Conservation (phyloP, 2,888 invertebrate genomes). For the Campoplex nolae region DNA sequence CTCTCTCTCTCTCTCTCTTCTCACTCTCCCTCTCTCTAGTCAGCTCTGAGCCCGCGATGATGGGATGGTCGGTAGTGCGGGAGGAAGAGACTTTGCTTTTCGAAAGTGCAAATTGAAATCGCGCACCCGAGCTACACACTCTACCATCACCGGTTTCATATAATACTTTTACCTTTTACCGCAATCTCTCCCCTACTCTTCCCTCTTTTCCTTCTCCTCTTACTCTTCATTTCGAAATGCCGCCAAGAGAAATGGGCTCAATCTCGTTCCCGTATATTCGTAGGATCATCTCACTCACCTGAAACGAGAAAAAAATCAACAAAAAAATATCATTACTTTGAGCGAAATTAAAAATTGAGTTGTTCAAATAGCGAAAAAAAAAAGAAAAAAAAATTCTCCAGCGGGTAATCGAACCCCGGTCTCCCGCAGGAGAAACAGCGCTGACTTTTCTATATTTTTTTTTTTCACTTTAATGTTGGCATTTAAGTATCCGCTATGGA, state of each 20-base stretch:
- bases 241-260: conserved; percentile 26
- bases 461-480: no score
- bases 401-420: background rate
- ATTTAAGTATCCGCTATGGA: no score
- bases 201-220: background rate
- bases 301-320: conserved; percentile 32
- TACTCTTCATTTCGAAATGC: conserved; percentile 27
- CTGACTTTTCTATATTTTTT: no score
- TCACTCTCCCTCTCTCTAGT: conserved; percentile 10
- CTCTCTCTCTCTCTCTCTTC: no score
- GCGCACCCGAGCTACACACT: conserved; percentile 52
- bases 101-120: conserved; percentile 68
- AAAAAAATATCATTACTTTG: conserved; percentile 22
- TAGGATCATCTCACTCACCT: conserved; percentile 56
- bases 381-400: conserved; percentile 7
- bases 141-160: conserved; percentile 42
- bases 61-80: conserved; percentile 26
- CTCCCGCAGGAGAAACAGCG: background rate
- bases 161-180: conserved; percentile 24
- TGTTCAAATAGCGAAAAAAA: background rate
- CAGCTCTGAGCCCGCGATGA: conserved; percentile 46
- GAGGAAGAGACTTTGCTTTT: conserved; percentile 44
- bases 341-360: background rate
- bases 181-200: conserved; percentile 26
- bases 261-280: conserved; percentile 42